phyloP scores from a whole-genome alignment of 2,888 invertebrate genomes.

The Schrankia costaestrigalis region DNA sequence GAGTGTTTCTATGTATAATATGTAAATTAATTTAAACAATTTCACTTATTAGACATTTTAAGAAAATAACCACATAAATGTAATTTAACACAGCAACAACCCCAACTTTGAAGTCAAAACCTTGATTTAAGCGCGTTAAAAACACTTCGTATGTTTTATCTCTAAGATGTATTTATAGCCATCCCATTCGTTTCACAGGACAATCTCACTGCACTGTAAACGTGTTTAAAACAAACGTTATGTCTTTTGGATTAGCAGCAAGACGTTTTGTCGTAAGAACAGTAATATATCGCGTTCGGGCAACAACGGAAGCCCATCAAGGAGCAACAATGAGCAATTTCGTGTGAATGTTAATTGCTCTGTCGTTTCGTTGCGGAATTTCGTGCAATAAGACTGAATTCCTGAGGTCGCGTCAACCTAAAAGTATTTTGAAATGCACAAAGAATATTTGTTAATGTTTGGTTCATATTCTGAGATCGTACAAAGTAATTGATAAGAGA shows the following conservation, averaged over 20 bases:
- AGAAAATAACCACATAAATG: too few species aligned
- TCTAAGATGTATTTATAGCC: conserved; percentile 4
- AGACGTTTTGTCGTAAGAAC: background rate
- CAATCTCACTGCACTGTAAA: conserved; percentile 12
- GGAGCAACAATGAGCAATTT: conserved; percentile 11
- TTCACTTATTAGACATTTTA: too few species aligned
- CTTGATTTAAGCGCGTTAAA: too few species aligned
- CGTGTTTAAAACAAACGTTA: conserved; percentile 7
- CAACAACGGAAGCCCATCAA: conserved; percentile 8
- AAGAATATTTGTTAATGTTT: conserved; percentile 16
- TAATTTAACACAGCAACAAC: too few species aligned
- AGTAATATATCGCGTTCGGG: conserved; percentile 5
- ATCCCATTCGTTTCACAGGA: background rate
- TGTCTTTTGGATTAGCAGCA: conserved; percentile 11
- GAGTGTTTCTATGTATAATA: too few species aligned
- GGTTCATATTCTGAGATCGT: background rate
- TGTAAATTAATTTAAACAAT: too few species aligned
- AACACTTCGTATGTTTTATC: too few species aligned
- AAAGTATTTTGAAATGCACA: conserved; percentile 13
- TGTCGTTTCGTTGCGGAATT: conserved; percentile 27
- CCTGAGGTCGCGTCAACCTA: conserved; percentile 20
- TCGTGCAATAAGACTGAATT: conserved; percentile 31
- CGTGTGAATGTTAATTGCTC: conserved; percentile 28
- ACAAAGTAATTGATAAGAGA: too few species aligned
- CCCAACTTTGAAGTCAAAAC: too few species aligned